Base-by-base conservation (phyloP, 1,140 invertebrate species). In the Centruroides sculpturatus region DNA sequence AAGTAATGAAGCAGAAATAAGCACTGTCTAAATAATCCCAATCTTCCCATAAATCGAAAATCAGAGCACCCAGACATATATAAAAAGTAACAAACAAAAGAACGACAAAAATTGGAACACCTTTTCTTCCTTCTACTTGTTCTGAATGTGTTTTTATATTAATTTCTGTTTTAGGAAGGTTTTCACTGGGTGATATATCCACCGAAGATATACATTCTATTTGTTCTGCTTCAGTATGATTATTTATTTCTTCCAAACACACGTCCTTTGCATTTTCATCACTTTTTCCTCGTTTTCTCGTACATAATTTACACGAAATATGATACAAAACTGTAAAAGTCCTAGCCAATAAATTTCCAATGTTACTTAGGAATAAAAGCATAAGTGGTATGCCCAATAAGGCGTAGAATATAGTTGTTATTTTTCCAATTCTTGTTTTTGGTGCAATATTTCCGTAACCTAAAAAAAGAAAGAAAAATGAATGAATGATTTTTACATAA, bases 1-100 rank as follows among this genome's bases (percentile, higher is more conserved):
- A 77, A 0, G 92, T 96, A 61, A 96, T 92, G 74, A 96, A 96
- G 73, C 91, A 95, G 74, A 95, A 96, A 72, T 96, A 96, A 1
- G 89, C 89, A 0, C 90, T 87, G 70, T 96, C 90, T 57, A 94
- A 77, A 68, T 89, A 90, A 0, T 79, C 79, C 92, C 92, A 96
- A 5, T 73, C 67, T 48, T 82, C 77, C 56, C 90, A 89, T 85
- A 57, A 77, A 54, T 81, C 81, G 74, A 96, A 94, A 0, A 93
- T 79, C 60, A 83, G 87, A 1, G 88, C 89, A 3, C 91, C 90
- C 0, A 84, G 86, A 52, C 92, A 79, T 65, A 93, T 92, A 71
- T 93, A 93, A 48, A 86, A 85, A 11, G 92, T 81, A 4, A 94
- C 91, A 1, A 94, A 78, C 66, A 89, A 84, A 48, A 93, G 84